Conservation (phyloP, 2,797 vertebrate genomes). For the Poeciliopsis gracilis region DNA sequence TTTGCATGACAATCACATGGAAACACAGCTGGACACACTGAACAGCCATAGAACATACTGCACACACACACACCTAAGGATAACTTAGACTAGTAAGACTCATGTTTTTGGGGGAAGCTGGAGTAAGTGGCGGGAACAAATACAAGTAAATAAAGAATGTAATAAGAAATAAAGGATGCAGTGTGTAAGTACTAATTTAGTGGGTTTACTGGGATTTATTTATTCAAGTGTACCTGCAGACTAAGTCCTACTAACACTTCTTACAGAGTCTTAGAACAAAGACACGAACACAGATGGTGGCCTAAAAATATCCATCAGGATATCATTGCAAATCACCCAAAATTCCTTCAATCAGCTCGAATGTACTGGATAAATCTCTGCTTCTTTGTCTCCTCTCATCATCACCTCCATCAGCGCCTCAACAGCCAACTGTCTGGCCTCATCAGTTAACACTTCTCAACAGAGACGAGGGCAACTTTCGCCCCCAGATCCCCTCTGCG, state of each 20-base stretch:
- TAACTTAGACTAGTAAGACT: neutral
- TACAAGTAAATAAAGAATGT: neutral
- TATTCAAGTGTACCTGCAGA: neutral
- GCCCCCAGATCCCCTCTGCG: neutral
- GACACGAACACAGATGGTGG: neutral
- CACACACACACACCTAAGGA: neutral
- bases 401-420: conserved; percentile 16
- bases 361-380: neutral
- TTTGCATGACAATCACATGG: neutral
- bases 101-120: neutral
- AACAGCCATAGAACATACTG: neutral
- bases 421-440: conserved; percentile 49
- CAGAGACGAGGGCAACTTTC: conserved; percentile 5
- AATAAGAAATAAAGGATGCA: neutral
- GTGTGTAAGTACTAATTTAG: neutral
- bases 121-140: neutral
- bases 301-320: conserved; percentile 3
- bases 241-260: neutral
- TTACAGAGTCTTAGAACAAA: neutral
- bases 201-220: neutral
- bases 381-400: conserved; percentile 25
- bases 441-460: conserved; percentile 25
- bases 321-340: neutral
- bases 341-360: conserved; percentile 3
- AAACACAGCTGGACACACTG: neutral